Evolutionary conservation across 2,888 invertebrate genomes (phyloP).

Genomic region (Chironomus riparius): DNA sequence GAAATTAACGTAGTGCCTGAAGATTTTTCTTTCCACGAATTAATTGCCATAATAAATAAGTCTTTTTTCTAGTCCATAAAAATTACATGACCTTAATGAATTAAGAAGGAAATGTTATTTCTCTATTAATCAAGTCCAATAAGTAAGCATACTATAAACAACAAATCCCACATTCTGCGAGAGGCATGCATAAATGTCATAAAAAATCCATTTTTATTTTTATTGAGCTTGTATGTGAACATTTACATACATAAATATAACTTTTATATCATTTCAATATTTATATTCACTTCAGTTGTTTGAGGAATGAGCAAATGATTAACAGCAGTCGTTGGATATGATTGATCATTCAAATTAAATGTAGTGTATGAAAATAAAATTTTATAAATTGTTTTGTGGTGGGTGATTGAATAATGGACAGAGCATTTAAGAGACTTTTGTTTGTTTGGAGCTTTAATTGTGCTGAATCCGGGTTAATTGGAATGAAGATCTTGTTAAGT

Average conservation of each 20-base stretch:
- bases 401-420: slow-evolving; percentile 25
- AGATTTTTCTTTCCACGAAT: not conserved
- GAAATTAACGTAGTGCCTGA: not conserved
- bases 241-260: not conserved
- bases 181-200: not conserved
- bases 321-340: not conserved
- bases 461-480: no score
- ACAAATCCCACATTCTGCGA: slow-evolving; percentile 4
- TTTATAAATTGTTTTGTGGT: not conserved
- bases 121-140: not conserved
- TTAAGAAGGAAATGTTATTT: not conserved
- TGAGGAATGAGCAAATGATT: slow-evolving; percentile 19
- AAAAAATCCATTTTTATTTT: not conserved
- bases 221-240: no score
- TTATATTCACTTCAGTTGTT: not conserved
- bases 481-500: no score
- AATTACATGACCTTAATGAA: not conserved
- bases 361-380: not conserved
- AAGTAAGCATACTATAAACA: not conserved
- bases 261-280: not conserved
- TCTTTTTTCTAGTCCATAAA: not conserved
- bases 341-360: slow-evolving; percentile 19
- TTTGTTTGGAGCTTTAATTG: no score
- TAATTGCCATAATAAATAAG: not conserved
- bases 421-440: no score